phyloP scores from a whole-genome alignment of 2,113 vertebrate genomes.

The Halcyon senegalensis region DNA sequence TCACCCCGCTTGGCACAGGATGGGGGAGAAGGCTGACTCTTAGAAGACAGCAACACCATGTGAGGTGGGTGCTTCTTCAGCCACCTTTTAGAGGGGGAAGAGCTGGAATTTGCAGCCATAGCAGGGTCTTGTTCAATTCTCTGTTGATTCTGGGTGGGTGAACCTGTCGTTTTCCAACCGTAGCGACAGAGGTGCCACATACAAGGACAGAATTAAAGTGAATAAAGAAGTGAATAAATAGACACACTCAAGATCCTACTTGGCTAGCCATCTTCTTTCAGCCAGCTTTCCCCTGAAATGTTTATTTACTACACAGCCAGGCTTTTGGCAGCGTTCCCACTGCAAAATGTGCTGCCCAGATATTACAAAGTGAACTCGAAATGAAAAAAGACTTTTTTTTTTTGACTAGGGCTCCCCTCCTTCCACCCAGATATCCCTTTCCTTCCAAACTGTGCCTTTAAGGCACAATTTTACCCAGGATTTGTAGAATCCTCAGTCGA shows the following conservation, averaged over 20 bases:
- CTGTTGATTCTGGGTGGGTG: background rate
- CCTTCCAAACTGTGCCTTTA: background rate
- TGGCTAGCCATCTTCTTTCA: background rate
- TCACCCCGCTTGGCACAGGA: background rate
- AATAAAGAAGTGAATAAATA: background rate
- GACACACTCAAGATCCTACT: background rate
- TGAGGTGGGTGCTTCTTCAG: background rate
- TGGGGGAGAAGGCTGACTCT: background rate
- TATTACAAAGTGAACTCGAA: slow-evolving; percentile 52
- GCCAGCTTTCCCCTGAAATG: slow-evolving; percentile 37
- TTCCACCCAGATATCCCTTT: background rate
- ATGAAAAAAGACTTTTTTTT: background rate
- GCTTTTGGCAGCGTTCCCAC: slow-evolving; percentile 56
- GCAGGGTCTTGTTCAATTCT: rapidly evolving
- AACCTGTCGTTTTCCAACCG: background rate
- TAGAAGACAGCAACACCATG: rapidly evolving
- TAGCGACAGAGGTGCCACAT: rapidly evolving
- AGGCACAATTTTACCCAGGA: slow-evolving; percentile 3
- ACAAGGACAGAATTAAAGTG: background rate
- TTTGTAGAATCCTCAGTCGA: background rate
- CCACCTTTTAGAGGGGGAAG: background rate
- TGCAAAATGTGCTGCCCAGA: slow-evolving; percentile 59
- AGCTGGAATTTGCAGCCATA: background rate
- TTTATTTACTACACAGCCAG: slow-evolving; percentile 62
- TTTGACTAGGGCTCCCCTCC: background rate